phyloP scores from a whole-genome alignment of 2,888 invertebrate species.

The Meiosimyza decipiens region DNA sequence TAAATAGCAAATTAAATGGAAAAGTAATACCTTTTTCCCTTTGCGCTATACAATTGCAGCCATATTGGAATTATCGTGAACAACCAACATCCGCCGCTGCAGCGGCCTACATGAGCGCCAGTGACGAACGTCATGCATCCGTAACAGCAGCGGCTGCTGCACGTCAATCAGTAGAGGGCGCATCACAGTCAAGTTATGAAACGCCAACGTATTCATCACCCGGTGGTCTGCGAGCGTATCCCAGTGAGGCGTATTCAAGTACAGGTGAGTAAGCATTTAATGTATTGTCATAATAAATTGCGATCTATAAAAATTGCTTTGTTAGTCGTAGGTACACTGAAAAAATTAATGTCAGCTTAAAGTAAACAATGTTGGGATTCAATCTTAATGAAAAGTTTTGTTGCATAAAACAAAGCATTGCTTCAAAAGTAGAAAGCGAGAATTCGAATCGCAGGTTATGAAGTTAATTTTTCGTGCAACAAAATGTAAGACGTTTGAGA shows the following conservation, averaged over 20 bases:
- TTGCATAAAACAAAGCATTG: too few species aligned
- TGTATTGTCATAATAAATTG: too few species aligned
- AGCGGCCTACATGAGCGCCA: constrained; percentile 64
- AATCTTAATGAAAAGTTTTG: too few species aligned
- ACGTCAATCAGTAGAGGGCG: constrained; percentile 66
- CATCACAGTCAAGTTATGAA: constrained; percentile 67
- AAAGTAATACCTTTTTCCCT: constrained; percentile 5
- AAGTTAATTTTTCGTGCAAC: too few species aligned
- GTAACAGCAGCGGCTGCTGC: constrained; percentile 62
- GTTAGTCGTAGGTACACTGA: too few species aligned
- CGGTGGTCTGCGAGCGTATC: constrained; percentile 64
- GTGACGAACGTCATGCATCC: constrained; percentile 65
- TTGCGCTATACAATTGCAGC: constrained; percentile 48
- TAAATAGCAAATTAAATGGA: too few species aligned
- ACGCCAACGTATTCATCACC: constrained; percentile 66
- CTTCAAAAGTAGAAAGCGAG: too few species aligned
- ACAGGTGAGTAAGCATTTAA: constrained; percentile 57
- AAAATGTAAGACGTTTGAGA: too few species aligned
- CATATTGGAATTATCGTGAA: constrained; percentile 67
- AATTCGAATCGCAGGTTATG: too few species aligned
- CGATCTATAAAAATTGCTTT: too few species aligned
- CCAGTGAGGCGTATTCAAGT: constrained; percentile 65
- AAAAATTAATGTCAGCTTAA: too few species aligned
- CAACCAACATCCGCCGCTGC: constrained; percentile 62
- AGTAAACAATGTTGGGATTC: too few species aligned